These are phyloP conservation scores for Machaerirhynchus nigripectus DNA, from an alignment of 2,113 vertebrate genomes.

Conservation along the genomic window DNA sequence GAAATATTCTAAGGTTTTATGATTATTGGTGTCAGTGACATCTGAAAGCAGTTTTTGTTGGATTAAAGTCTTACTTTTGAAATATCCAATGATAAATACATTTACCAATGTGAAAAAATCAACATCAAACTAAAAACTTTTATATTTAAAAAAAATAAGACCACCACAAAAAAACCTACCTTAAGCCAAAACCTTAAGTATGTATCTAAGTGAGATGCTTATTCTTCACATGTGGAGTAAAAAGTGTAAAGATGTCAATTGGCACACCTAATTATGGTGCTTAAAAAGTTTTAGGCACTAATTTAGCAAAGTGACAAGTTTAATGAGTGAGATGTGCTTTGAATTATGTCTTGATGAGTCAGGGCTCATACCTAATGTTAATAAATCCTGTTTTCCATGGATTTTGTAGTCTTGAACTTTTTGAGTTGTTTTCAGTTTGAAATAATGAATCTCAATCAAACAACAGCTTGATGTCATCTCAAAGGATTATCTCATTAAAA, in stretches of 20 bases:
- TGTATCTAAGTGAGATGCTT: background rate
- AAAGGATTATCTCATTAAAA: background rate
- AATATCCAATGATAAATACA: background rate
- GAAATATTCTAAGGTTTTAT: background rate
- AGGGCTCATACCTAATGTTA: background rate
- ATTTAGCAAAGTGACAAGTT: background rate
- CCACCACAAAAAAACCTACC: fast-evolving
- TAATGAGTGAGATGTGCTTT: background rate
- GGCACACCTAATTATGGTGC: background rate
- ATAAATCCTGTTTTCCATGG: background rate
- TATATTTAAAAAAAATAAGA: background rate
- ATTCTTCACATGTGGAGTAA: background rate
- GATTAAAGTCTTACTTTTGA: background rate
- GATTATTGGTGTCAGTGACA: background rate
- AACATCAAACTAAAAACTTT: background rate
- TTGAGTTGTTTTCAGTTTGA: background rate
- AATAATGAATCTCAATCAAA: background rate
- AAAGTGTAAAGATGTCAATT: background rate
- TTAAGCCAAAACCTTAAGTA: background rate
- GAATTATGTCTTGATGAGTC: background rate
- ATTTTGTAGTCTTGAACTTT: background rate
- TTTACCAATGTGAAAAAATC: background rate
- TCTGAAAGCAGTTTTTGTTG: background rate
- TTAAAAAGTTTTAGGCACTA: background rate
- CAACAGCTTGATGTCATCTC: background rate